Percentiles rank a stretch among this genome's conserved stretches.
Evolutionary conservation across 2,797 vertebrate genomes (phyloP).

Genomic region (Rallus crepitans): DNA sequence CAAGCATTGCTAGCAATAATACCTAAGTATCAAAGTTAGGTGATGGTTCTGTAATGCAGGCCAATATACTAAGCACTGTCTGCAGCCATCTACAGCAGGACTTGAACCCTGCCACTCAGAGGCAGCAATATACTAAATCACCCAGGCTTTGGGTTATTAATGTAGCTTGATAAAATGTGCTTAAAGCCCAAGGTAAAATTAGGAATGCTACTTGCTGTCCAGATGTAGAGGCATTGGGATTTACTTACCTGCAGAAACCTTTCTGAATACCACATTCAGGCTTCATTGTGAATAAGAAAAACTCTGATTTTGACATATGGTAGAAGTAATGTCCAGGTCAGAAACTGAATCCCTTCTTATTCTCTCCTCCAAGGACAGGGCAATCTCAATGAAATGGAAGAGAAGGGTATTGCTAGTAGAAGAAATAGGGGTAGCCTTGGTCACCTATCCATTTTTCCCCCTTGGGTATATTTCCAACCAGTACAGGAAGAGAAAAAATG

Average conservation of each 20-base stretch:
- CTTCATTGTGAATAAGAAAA: not conserved
- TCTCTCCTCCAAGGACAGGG: not conserved
- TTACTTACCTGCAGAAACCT: constrained; percentile 33
- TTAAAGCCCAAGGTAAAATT: not conserved
- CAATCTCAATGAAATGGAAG: not conserved
- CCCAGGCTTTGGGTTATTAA: not conserved
- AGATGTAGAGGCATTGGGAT: accelerated
- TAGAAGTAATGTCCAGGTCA: not conserved
- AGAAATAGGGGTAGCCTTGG: not conserved
- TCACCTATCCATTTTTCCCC: not conserved
- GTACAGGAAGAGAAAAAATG: not conserved
- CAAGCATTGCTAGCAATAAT: not conserved
- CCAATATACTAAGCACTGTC: accelerated
- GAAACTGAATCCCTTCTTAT: not conserved
- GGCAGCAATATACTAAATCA: not conserved
- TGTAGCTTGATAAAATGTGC: not conserved
- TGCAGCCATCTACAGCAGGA: not conserved
- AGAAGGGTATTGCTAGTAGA: not conserved
- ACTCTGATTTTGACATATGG: not conserved
- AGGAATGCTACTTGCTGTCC: not conserved
- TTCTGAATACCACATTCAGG: not conserved
- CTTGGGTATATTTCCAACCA: not conserved
- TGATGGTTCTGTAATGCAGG: not conserved
- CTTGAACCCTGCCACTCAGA: not conserved
- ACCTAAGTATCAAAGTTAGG: not conserved